Evolutionary conservation across 1,140 invertebrate species (phyloP).

Genomic region (Homarus americanus): DNA sequence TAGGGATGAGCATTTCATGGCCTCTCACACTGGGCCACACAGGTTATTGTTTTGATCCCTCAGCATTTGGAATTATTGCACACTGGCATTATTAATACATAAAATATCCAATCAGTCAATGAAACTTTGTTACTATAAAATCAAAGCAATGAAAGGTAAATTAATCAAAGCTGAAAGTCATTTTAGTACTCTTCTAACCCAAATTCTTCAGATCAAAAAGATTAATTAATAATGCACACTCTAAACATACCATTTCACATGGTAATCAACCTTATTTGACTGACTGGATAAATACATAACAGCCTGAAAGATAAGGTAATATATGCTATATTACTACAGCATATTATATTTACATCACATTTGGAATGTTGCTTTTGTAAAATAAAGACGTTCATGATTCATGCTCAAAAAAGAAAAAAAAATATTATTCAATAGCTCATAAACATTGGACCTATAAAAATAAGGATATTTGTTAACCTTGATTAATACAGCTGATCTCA

Average conservation of each 20-base stretch:
- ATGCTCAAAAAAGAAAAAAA: constrained; percentile 42
- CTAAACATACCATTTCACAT: not conserved
- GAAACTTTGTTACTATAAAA: not conserved
- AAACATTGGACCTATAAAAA: constrained; percentile 48
- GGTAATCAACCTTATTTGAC: not conserved
- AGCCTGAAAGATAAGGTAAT: constrained; percentile 17
- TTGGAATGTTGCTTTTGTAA: constrained; percentile 40
- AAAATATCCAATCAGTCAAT: constrained; percentile 19
- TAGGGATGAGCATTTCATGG: constrained; percentile 13
- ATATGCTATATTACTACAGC: constrained; percentile 23
- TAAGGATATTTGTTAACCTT: constrained; percentile 48
- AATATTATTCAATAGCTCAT: not conserved
- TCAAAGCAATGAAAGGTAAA: not conserved
- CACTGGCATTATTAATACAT: not conserved
- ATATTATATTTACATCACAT: constrained; percentile 18
- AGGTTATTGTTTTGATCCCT: constrained; percentile 18
- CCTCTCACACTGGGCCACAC: not conserved
- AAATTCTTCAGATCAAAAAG: constrained; percentile 2
- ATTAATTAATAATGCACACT: not conserved
- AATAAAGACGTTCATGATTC: constrained; percentile 31
- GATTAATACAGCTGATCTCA: not conserved
- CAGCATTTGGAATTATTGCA: constrained; percentile 27
- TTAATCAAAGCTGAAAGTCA: not conserved
- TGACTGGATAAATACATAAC: constrained; percentile 20
- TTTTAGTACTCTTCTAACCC: not conserved